Evolutionary conservation across 1,140 invertebrate genomes (phyloP).

Genomic region (Andricus grossulariae): DNA sequence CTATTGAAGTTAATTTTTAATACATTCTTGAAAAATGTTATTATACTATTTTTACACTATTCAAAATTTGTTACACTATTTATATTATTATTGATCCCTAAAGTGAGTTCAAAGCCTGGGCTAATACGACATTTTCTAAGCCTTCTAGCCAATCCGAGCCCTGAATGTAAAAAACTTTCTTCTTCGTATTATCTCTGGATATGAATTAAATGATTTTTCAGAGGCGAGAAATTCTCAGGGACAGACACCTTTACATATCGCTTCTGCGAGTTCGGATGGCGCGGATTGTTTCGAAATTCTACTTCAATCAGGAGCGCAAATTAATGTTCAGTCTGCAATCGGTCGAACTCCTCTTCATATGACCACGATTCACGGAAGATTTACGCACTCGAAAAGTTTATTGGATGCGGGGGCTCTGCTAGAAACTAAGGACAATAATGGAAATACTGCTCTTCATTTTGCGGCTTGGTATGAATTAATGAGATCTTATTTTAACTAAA

Average conservation of each 20-base stretch:
- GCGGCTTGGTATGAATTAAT: conserved; percentile 74
- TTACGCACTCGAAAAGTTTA: conserved; percentile 80
- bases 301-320: conserved; percentile 75
- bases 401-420: conserved; percentile 75
- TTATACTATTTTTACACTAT: too few relatives aligned
- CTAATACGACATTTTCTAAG: too few relatives aligned
- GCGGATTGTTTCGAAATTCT: conserved; percentile 79
- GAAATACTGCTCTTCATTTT: conserved; percentile 78
- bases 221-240: conserved; percentile 72
- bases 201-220: conserved; percentile 36
- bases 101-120: too few relatives aligned
- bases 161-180: neutral
- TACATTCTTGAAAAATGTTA: too few relatives aligned
- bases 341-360: conserved; percentile 82
- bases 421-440: conserved; percentile 75
- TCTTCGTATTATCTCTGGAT: conserved; percentile 2
- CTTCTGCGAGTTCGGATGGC: conserved; percentile 80
- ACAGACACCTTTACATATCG: conserved; percentile 81
- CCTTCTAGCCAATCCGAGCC: too few relatives aligned
- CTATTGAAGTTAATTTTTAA: too few relatives aligned
- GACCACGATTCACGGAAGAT: conserved; percentile 81
- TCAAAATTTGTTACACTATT: too few relatives aligned
- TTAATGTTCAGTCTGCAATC: conserved; percentile 79
- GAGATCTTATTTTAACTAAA: neutral
- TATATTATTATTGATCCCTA: too few relatives aligned